These are phyloP conservation scores for Chloroceryle amazona DNA, from an alignment of 2,797 vertebrate species.

Conservation along the genomic window DNA sequence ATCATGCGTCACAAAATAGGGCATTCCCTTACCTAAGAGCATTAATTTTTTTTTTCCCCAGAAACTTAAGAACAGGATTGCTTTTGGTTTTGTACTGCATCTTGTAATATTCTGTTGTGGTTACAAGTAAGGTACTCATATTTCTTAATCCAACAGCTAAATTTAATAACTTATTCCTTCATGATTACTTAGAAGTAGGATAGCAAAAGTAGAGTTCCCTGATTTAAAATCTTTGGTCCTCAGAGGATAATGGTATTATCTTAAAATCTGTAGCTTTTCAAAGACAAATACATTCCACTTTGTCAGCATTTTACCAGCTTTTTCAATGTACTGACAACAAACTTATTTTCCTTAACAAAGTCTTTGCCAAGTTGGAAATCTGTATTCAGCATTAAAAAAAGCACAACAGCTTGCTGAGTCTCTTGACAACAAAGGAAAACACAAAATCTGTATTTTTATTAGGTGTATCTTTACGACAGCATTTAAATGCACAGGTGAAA, in stretches of 20 bases:
- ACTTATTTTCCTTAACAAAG: slow-evolving; percentile 8
- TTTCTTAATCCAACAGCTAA: background rate
- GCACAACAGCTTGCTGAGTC: slow-evolving; percentile 23
- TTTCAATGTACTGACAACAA: background rate
- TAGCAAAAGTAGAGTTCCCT: background rate
- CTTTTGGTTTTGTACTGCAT: background rate
- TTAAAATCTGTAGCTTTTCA: background rate
- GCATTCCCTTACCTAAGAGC: background rate
- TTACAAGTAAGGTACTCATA: background rate
- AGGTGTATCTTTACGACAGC: slow-evolving; percentile 41
- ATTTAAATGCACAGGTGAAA: slow-evolving; percentile 56
- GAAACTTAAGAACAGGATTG: background rate
- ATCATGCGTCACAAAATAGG: background rate
- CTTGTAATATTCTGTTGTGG: background rate
- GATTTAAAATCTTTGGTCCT: background rate
- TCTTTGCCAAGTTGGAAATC: slow-evolving; percentile 39
- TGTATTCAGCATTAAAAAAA: slow-evolving; percentile 49
- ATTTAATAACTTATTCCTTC: background rate
- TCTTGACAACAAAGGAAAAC: slow-evolving; percentile 50
- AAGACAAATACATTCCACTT: background rate
- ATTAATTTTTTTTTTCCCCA: background rate
- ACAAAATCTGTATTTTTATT: slow-evolving; percentile 52
- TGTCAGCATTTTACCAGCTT: slow-evolving; percentile 18
- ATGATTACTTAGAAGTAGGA: background rate
- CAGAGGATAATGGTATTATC: background rate